Evolutionary conservation across 64 coral and sea anemone species (phyloP), one percentile per base, ranked within the genome.

Genomic region (Catalaphyllia jardinei): DNA sequence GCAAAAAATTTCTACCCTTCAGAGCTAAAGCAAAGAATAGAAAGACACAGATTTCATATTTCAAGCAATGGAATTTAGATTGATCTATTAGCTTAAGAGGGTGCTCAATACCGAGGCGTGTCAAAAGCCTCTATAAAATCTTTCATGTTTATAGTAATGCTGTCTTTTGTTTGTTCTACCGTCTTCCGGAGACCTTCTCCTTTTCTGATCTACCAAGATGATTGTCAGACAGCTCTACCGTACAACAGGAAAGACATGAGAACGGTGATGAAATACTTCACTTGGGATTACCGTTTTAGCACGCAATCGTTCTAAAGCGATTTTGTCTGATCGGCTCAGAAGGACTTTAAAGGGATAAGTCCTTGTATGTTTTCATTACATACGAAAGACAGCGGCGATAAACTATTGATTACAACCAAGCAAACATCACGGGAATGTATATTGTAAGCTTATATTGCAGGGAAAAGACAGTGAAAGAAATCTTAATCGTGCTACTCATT

Each of bases 241-340:
- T 38, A 71, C 81, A 85, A 85, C 10, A 49, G 38, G 81, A 69
- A 71, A 71, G 35, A 4, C 63, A 51, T 10, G 5, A 85, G 62
- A 85, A 85, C 24, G 35, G 81, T 20, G 38, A 85, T 71, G 33
- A 85, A 85, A 85, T 71, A 38, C 62, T n/a, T 35, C 33, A 71
- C 19, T 71, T 51, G 1, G 24, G 81, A 85, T 71, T 85, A 85
- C 35, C 35, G 63, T 85, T 51, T 67, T 22, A 85, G 63, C 62
- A 85, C 62, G 62, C 62, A 85, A 85, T 51, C 81, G 10, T n/a
- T 69, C 25, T 27, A 69, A 57, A 57, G 79, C 33, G 22, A 50
- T 71, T 71, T 42, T 85, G 65, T 39, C 35, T 85, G 61, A 85
- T 85, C 33, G 20, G 81, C 38, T 69, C 35, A 71, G 63, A 51